Evolutionary conservation across 2,113 vertebrate species (phyloP).

Genomic region (Coracopsis vasa): DNA sequence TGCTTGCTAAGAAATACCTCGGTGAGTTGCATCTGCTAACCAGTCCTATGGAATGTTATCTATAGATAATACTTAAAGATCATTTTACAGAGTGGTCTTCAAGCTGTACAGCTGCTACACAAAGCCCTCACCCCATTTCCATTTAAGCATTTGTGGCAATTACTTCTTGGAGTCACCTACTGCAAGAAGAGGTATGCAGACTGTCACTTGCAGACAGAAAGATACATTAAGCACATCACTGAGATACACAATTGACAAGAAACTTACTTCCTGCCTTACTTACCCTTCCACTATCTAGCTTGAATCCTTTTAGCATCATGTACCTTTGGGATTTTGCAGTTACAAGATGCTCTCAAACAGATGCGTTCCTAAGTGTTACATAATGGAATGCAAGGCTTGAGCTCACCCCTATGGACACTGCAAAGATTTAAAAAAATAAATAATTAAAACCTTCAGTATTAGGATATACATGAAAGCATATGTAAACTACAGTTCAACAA

Average conservation of each 20-base stretch:
- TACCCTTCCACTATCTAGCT: not conserved
- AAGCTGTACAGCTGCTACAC: not conserved
- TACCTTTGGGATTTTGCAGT: not conserved
- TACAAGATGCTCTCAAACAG: not conserved
- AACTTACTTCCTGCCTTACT: not conserved
- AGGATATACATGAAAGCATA: not conserved
- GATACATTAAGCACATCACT: not conserved
- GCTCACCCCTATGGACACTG: not conserved
- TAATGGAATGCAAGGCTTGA: not conserved
- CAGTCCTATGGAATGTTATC: not conserved
- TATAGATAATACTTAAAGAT: not conserved
- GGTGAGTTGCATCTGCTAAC: not conserved
- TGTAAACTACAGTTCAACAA: not conserved
- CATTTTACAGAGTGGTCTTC: not conserved
- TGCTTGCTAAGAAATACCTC: not conserved
- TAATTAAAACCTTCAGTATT: not conserved
- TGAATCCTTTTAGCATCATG: not conserved
- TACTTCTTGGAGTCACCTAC: not conserved
- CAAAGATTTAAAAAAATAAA: not conserved
- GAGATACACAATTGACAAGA: not conserved
- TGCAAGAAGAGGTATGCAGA: not conserved
- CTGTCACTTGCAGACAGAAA: not conserved
- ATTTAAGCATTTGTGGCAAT: not conserved
- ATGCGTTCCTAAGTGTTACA: not conserved
- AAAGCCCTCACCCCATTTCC: not conserved